Conservation (phyloP, 2,888 invertebrate species). For the Drosophila mettleri region DNA sequence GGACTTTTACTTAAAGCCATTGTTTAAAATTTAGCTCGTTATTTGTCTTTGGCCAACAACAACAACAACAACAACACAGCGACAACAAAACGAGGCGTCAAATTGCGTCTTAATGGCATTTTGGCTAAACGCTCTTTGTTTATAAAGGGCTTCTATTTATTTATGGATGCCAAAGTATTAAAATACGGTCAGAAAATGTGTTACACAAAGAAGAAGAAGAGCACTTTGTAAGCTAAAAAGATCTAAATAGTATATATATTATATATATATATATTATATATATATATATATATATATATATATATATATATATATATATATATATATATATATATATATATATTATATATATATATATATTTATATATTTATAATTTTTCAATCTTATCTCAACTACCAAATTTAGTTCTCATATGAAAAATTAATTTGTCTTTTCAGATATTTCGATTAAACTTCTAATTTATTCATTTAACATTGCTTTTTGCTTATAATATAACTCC, state of each 20-base stretch:
- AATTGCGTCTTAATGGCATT: constrained; percentile 72
- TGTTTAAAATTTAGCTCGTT: constrained; percentile 30
- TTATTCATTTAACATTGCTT: no score
- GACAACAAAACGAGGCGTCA: constrained; percentile 39
- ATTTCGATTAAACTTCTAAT: no score
- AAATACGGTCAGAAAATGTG: neutral
- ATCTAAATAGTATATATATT: neutral
- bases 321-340: no score
- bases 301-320: no score
- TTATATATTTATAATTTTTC: no score
- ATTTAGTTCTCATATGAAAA: no score
- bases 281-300: no score
- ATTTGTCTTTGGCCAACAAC: constrained; percentile 63
- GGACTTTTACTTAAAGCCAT: constrained; percentile 9
- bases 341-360: no score
- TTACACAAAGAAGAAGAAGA: neutral
- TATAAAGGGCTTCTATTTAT: constrained; percentile 30
- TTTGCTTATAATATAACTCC: no score
- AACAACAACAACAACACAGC: constrained; percentile 9
- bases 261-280: neutral
- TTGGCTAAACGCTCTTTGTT: constrained; percentile 46
- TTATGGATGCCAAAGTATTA: constrained; percentile 4
- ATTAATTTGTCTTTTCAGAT: no score
- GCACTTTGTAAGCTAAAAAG: neutral
- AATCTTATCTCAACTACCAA: no score